A percentile compares a stretch with the other conserved stretches of the same genome.
phyloP scores from a whole-genome alignment of 2,888 invertebrate species.

The Acronicta leporina region DNA sequence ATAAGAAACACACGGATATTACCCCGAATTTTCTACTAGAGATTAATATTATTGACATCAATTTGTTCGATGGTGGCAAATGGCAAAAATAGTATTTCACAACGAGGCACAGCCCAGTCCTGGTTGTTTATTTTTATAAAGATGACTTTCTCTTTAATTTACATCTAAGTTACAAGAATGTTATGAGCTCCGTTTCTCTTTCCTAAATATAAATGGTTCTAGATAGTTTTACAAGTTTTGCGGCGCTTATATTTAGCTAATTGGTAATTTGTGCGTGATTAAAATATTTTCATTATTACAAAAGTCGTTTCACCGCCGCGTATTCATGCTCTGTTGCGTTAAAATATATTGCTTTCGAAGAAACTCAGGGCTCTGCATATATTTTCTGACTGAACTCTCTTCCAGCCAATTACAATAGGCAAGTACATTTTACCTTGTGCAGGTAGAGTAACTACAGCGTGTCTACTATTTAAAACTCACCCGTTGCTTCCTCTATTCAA shows the following conservation, averaged over 20 bases:
- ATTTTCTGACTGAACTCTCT: constrained; percentile 28
- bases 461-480: constrained; percentile 60
- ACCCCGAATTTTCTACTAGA: constrained; percentile 9
- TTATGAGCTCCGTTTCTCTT: constrained; percentile 28
- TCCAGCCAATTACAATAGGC: no score
- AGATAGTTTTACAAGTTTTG: constrained; percentile 11
- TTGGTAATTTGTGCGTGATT: constrained; percentile 26
- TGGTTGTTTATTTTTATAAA: constrained; percentile 42
- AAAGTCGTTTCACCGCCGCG: constrained; percentile 17
- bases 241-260: constrained; percentile 14
- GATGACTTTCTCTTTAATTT: constrained; percentile 49
- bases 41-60: constrained; percentile 26
- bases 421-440: not conserved
- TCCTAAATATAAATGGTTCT: constrained; percentile 13
- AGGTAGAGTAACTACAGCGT: not conserved
- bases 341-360: constrained; percentile 16
- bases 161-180: constrained; percentile 30
- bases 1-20: constrained; percentile 11
- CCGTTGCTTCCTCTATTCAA: constrained; percentile 71
- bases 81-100: not conserved
- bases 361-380: constrained; percentile 31
- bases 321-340: constrained; percentile 49
- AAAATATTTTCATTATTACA: constrained; percentile 31
- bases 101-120: constrained; percentile 15
- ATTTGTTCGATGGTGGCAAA: constrained; percentile 3